Evolutionary conservation across 2,113 vertebrate genomes (phyloP).

Genomic region (Passer domesticus): DNA sequence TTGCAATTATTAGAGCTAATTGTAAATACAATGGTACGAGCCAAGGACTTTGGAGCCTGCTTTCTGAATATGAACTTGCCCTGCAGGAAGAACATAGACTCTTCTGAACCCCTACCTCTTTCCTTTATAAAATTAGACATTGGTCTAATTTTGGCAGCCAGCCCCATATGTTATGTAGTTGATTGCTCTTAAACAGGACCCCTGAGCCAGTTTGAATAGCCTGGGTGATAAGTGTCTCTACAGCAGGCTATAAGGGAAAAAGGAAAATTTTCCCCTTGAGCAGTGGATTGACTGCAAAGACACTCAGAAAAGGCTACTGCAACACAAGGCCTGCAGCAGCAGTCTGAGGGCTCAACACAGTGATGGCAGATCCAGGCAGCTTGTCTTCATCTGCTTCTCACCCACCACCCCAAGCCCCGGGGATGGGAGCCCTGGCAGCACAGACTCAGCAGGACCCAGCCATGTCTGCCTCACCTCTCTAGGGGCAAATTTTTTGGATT

Average conservation of each 20-base stretch:
- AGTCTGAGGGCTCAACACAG: background rate
- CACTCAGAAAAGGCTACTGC: background rate
- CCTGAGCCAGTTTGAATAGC: slow-evolving; percentile 7
- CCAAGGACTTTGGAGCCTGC: background rate
- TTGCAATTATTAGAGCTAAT: slow-evolving; percentile 69
- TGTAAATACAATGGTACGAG: background rate
- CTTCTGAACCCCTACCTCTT: background rate
- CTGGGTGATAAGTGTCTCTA: slow-evolving; percentile 14
- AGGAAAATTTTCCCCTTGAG: slow-evolving; percentile 22
- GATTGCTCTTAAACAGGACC: slow-evolving; percentile 21
- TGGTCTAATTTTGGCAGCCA: background rate
- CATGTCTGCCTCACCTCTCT: accelerated
- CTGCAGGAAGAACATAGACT: background rate
- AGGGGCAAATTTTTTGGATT: background rate
- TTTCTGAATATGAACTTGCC: background rate
- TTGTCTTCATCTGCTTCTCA: background rate
- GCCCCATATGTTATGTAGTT: background rate
- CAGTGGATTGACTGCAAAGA: background rate
- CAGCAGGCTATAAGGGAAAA: background rate
- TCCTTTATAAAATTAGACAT: background rate
- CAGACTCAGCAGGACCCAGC: background rate
- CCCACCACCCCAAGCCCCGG: accelerated
- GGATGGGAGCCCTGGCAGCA: background rate
- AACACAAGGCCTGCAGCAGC: accelerated
- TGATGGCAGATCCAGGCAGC: background rate